These are phyloP conservation scores for Caracal caracal DNA, from an alignment of 2,113 vertebrate species.

Conservation along the genomic window DNA sequence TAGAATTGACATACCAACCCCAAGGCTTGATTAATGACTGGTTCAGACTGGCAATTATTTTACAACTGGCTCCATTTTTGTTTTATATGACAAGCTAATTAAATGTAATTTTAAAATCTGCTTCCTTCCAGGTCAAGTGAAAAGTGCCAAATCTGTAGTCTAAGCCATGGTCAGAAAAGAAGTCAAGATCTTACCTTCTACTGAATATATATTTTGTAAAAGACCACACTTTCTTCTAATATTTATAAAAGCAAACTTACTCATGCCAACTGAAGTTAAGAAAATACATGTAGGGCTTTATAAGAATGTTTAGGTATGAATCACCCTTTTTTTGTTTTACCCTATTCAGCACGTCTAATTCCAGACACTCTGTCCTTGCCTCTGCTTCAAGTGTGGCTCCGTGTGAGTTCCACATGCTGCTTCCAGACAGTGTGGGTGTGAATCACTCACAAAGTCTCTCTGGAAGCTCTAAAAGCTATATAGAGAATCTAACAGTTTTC, in stretches of 20 bases:
- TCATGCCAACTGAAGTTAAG: background rate
- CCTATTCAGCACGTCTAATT: background rate
- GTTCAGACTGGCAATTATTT: background rate
- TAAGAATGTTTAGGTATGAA: background rate
- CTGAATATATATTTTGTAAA: background rate
- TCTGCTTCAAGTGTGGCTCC: background rate
- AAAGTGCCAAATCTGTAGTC: conserved; percentile 54
- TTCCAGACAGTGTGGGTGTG: background rate
- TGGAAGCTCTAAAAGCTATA: background rate
- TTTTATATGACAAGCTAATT: conserved; percentile 23
- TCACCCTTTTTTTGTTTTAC: background rate
- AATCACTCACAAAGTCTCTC: background rate
- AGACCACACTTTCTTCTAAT: background rate
- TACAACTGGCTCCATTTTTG: conserved; percentile 33
- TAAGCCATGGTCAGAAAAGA: conserved; percentile 45
- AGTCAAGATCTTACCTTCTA: conserved; percentile 8
- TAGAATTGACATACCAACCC: background rate
- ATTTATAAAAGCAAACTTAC: conserved; percentile 26
- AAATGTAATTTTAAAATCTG: conserved; percentile 64
- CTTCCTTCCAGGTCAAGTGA: conserved; percentile 76
- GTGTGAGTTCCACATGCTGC: background rate
- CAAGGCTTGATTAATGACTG: background rate
- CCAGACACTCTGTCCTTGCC: background rate
- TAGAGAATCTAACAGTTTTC: background rate
- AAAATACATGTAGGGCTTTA: background rate